Conservation (phyloP, 2,888 invertebrate species). For the Morpho deidamia region DNA sequence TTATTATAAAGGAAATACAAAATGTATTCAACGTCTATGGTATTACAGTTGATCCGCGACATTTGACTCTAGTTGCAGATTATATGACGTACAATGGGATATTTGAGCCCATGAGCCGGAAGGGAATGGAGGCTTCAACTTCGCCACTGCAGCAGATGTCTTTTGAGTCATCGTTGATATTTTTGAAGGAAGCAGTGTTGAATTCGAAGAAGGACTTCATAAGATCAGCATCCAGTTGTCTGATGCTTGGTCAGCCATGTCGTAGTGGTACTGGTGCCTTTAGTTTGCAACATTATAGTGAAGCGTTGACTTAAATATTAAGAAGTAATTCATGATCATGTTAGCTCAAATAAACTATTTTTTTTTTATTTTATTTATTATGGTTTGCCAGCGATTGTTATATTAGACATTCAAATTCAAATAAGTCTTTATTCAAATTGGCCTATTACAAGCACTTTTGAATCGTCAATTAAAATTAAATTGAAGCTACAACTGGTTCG, state of each 20-base stretch:
- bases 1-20: slow-evolving; percentile 95
- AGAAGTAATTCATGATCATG: background rate
- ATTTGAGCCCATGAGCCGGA: slow-evolving; percentile 93
- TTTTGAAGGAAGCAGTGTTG: slow-evolving; percentile 87
- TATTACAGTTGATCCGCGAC: slow-evolving; percentile 95
- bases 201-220: slow-evolving; percentile 86
- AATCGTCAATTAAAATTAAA: no score
- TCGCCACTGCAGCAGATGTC: slow-evolving; percentile 99
- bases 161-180: slow-evolving; percentile 94
- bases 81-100: slow-evolving; percentile 98
- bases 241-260: slow-evolving; percentile 92
- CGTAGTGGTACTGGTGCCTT: slow-evolving; percentile 91
- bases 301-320: slow-evolving; percentile 33
- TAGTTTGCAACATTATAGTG: slow-evolving; percentile 51
- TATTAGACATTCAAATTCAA: no score
- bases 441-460: no score
- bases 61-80: slow-evolving; percentile 95
- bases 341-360: slow-evolving; percentile 5
- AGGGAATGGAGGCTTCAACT: slow-evolving; percentile 92
- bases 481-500: no score
- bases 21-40: slow-evolving; percentile 98
- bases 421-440: no score
- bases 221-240: slow-evolving; percentile 89
- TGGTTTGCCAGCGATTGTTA: no score
- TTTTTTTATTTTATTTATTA: no score